Base-by-base conservation (phyloP, 2,113 vertebrate species). In the Platycercus adscitus region DNA sequence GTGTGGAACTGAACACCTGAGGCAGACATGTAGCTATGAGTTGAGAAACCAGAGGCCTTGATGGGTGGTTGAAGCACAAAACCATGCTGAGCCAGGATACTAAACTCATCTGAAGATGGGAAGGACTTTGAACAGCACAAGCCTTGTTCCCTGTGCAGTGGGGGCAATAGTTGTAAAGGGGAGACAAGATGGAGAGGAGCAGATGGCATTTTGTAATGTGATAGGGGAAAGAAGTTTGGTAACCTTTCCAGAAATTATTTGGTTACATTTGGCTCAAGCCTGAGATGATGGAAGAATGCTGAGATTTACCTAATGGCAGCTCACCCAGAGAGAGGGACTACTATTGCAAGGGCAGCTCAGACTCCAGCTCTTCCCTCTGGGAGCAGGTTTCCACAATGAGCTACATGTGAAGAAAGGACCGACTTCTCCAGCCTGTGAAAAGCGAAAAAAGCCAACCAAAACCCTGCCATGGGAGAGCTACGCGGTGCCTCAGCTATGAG, bases 331-430 rank as follows among this genome's bases (percentile, higher is more conserved):
- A 6, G 78, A 60, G 41, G 28, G 33, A 44, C 13, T 35, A 17
- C 23, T 0, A 0, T 15, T 89, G 81, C n/a, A 61, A 60, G 8
- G 0, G 1, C 5, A 2, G 3, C 52, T 93, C 43, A 64, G 41
- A 15, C 52, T 84, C 20, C 84, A 79, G 73, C 33, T 75, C 49
- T 0, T 66, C 69, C 65, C 11, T 71, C 56, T 69, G 44, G 18
- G 56, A 96, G 33, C 44, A 65, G 14, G 7, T 91, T 87, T 93
- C 60, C 26, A 20, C 65, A 70, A 6, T 31, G 43, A 77, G n/a
- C 72, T 61, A 37, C 39, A 17, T 0, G 0, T 52, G 58, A 76
- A 76, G 49, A 73, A 71, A 81, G 26, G 41, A 85, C 21, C 56
- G 52, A 41, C 21, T 88, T 75, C 16, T 89, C 5, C 23, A n/a